These are phyloP conservation scores for Eupelmus urozonus DNA, from an alignment of 2,888 invertebrate species.

Conservation along the genomic window DNA sequence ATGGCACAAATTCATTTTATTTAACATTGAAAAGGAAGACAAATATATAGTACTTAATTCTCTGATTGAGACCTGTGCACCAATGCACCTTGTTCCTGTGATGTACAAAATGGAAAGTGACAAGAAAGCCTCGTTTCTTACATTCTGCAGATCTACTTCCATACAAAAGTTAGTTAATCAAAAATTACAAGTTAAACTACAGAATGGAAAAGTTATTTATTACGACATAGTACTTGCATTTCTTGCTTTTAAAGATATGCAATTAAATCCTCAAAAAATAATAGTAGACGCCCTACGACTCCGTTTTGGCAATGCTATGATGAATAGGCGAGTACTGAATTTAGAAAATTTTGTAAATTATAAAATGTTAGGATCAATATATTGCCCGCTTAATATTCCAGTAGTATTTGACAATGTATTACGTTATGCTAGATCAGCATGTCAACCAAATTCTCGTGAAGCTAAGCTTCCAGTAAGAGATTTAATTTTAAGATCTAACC, in stretches of 20 bases:
- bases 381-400: constrained; percentile 70
- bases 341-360: constrained; percentile 72
- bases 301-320: constrained; percentile 65
- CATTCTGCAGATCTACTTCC: constrained; percentile 65
- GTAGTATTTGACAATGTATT: constrained; percentile 68
- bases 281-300: constrained; percentile 66
- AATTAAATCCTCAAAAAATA: constrained; percentile 65
- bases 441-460: constrained; percentile 57
- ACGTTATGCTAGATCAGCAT: constrained; percentile 64
- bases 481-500: constrained; percentile 69
- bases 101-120: constrained; percentile 67
- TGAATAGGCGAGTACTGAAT: constrained; percentile 66
- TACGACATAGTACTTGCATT: constrained; percentile 73
- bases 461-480: constrained; percentile 70
- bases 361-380: constrained; percentile 66
- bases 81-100: constrained; percentile 70
- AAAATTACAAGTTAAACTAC: constrained; percentile 64
- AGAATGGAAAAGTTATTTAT: constrained; percentile 63
- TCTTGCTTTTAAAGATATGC: constrained; percentile 64
- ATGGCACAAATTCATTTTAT: constrained; percentile 75
- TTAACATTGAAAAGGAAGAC: constrained; percentile 63
- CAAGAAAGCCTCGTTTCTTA: constrained; percentile 69
- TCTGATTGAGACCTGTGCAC: constrained; percentile 65
- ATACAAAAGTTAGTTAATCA: constrained; percentile 68
- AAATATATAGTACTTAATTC: constrained; percentile 66